Evolutionary conservation across 2,888 invertebrate genomes (phyloP), one percentile per base, ranked within the genome.

Genomic region (Polietes domitor): DNA sequence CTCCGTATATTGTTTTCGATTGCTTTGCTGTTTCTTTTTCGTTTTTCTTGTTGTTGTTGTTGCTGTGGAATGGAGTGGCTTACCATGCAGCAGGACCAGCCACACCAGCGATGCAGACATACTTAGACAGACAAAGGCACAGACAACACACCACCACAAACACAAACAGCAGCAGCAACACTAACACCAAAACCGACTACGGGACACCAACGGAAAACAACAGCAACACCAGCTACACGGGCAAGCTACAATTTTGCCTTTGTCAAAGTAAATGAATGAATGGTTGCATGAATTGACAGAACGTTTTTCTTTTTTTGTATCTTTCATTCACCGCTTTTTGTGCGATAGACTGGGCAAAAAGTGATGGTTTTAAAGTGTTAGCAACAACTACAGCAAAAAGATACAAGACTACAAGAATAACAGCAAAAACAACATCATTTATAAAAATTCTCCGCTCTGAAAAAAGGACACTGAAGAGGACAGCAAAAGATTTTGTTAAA

Each of bases 1-100:
- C 41, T 37, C 68, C 24, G 19, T 68, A 76, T 76, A 76, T 32
- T 65, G 65, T 68, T 76, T 76, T 76, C 53, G 75, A 76, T 76
- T 37, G 65, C 65, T 76, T 43, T 32, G 41, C 68, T 43, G 65
- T 28, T 32, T 17, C 6, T 68, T 43, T 24, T 24, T 9, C 41
- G 21, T 41, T 21, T 61, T 28, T 61, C n/a, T n/a, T 28, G 6
- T 61, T 61, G n/a, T n/a, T 15, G 47, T 47, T 47, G 47, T 61
- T 28, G n/a, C 32, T 17, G 6, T 15, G n/a, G n/a, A n/a, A n/a
- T 63, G 65, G 24, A 17, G 32, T 21, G 19, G 24, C 43, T 41
- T 21, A 43, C 43, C 43, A 24, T 43, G 21, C 43, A 24, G 43
- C 10, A 32, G 28, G 9, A 63, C 32, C 63, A 68, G n/a, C n/a